Evolutionary conservation across 2,888 invertebrate species (phyloP).

Genomic region (Synergus umbraculus): DNA sequence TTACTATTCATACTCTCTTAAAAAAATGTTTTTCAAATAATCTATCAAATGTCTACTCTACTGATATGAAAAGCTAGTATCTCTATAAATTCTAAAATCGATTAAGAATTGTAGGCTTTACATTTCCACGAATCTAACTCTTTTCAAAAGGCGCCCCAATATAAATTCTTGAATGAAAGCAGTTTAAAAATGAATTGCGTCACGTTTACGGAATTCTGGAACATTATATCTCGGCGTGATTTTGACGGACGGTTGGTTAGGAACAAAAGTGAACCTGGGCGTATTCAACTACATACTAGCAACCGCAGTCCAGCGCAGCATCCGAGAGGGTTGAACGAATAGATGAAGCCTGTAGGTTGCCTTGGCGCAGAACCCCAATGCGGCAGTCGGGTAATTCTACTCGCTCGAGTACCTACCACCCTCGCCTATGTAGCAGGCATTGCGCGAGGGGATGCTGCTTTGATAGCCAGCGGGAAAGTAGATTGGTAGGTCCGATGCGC

Average conservation of each 20-base stretch:
- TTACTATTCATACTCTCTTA: too few relatives aligned
- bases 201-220: not conserved
- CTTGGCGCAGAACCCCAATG: slow-evolving; percentile 64
- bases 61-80: too few relatives aligned
- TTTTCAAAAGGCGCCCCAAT: not conserved
- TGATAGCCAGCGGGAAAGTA: slow-evolving; percentile 73
- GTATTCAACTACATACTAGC: slow-evolving; percentile 56
- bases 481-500: slow-evolving; percentile 72
- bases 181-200: not conserved
- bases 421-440: slow-evolving; percentile 52
- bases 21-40: too few relatives aligned
- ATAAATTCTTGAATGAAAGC: not conserved
- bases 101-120: too few relatives aligned
- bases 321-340: slow-evolving; percentile 58
- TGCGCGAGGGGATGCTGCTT: slow-evolving; percentile 64
- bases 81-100: too few relatives aligned
- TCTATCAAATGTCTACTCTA: too few relatives aligned
- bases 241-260: slow-evolving; percentile 62
- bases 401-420: slow-evolving; percentile 70
- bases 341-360: slow-evolving; percentile 62
- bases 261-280: slow-evolving; percentile 64
- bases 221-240: slow-evolving; percentile 50
- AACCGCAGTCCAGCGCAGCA: slow-evolving; percentile 44
- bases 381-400: slow-evolving; percentile 70
- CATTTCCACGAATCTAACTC: too few relatives aligned